A percentile compares a stretch with the other conserved stretches of the same genome.
Conservation (phyloP, 2,797 vertebrate genomes). For the Petrocephalus schoutedeni region DNA sequence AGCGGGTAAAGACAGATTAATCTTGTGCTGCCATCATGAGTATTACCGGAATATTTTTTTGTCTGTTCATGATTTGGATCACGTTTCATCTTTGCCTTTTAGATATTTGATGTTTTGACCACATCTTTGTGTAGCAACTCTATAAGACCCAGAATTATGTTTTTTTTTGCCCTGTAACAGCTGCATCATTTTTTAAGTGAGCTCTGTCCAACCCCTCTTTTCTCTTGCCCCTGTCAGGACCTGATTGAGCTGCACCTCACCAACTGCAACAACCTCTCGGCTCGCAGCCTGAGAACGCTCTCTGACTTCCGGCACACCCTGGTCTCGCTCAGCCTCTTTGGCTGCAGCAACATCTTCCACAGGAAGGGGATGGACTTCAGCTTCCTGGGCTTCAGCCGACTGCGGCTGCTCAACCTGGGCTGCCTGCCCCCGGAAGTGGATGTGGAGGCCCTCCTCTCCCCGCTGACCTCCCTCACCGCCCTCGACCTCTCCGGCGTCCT, state of each 20-base stretch:
- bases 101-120: not conserved
- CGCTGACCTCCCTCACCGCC: constrained; percentile 74
- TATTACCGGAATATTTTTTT: not conserved
- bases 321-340: constrained; percentile 88
- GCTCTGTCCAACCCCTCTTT: not conserved
- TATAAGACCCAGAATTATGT: not conserved
- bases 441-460: constrained; percentile 76
- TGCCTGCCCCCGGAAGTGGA: constrained; percentile 78
- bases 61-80: not conserved
- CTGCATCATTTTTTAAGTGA: not conserved
- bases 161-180: not conserved
- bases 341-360: constrained; percentile 85
- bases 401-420: constrained; percentile 85
- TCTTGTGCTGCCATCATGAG: not conserved
- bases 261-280: constrained; percentile 85
- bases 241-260: constrained; percentile 90
- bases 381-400: constrained; percentile 85
- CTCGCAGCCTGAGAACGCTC: constrained; percentile 84
- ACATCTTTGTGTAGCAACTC: not conserved
- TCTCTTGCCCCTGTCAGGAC: constrained; percentile 63
- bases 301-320: constrained; percentile 79
- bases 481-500: constrained; percentile 85
- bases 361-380: constrained; percentile 75
- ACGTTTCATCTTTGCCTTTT: not conserved
- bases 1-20: not conserved